phyloP scores from a whole-genome alignment of 2,797 vertebrate species.

The Siniperca scherzeri region DNA sequence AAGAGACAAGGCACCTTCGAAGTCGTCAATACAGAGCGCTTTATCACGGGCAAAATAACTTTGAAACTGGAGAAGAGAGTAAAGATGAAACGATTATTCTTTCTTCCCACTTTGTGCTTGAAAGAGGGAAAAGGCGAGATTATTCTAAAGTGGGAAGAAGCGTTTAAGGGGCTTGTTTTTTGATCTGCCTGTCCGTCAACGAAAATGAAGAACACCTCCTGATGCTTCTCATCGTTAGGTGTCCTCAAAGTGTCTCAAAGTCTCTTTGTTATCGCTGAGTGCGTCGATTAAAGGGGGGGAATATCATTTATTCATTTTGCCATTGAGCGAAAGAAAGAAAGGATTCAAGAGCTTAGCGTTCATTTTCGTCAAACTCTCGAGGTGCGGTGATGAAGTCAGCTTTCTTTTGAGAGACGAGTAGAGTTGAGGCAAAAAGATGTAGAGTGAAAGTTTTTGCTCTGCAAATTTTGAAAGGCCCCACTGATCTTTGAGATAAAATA shows the following conservation, averaged over 20 bases:
- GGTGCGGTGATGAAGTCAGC: conserved; percentile 81
- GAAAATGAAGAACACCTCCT: conserved; percentile 72
- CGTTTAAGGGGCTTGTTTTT: conserved; percentile 81
- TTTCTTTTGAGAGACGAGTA: conserved; percentile 74
- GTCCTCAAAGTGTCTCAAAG: conserved; percentile 87
- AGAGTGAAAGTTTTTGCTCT: conserved; percentile 65
- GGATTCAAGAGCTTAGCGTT: conserved; percentile 78
- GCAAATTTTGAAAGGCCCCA: conserved; percentile 71
- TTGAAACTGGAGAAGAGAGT: conserved; percentile 75
- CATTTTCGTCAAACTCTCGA: conserved; percentile 81
- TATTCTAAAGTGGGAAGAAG: conserved; percentile 77
- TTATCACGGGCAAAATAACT: conserved; percentile 83
- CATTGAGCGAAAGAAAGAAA: conserved; percentile 74
- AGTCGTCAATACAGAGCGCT: conserved; percentile 81
- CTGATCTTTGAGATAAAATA: conserved; percentile 72
- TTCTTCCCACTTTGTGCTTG: conserved; percentile 76
- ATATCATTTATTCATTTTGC: conserved; percentile 87
- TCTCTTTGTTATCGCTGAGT: conserved; percentile 83
- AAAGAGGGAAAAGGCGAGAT: conserved; percentile 72
- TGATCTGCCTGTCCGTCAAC: conserved; percentile 82
- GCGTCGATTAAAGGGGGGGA: conserved; percentile 81
- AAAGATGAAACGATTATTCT: conserved; percentile 80
- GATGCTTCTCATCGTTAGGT: conserved; percentile 82
- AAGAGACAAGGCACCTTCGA: conserved; percentile 81
- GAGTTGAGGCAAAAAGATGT: conserved; percentile 61